A percentile compares a stretch with the other conserved stretches of the same genome.
These are phyloP conservation scores for Etheostoma spectabile DNA, from an alignment of 2,113 vertebrate species.

Conservation along the genomic window DNA sequence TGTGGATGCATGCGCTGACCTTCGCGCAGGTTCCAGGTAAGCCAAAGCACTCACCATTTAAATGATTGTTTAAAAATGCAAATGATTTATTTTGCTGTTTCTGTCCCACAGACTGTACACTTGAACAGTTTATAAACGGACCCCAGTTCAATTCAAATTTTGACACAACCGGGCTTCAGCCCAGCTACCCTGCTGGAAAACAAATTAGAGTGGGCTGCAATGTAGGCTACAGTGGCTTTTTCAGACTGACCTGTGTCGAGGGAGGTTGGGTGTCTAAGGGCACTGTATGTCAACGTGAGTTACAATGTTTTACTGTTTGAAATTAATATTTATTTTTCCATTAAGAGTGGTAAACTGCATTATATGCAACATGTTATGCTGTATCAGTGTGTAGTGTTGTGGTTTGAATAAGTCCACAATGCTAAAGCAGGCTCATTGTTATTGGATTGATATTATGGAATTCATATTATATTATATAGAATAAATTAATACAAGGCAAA, in stretches of 20 bases:
- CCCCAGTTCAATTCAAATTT: constrained; percentile 24
- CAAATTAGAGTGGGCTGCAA: constrained; percentile 70
- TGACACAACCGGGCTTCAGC: constrained; percentile 16
- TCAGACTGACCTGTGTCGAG: constrained; percentile 58
- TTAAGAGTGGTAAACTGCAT: background rate
- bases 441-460: background rate
- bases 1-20: constrained; percentile 59
- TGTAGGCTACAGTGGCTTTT: constrained; percentile 70
- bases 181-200: background rate
- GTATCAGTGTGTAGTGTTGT: background rate
- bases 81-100: background rate
- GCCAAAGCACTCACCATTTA: background rate
- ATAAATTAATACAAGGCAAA: background rate
- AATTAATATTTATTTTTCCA: background rate
- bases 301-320: background rate
- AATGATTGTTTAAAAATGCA: background rate
- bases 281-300: constrained; percentile 73
- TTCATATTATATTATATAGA: background rate
- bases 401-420: background rate
- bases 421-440: background rate
- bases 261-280: constrained; percentile 13
- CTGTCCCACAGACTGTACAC: constrained; percentile 62
- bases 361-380: background rate
- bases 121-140: background rate
- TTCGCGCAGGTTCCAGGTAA: constrained; percentile 63